phyloP scores from a whole-genome alignment of 1,140 invertebrate genomes.

The Nautilus pompilius region DNA sequence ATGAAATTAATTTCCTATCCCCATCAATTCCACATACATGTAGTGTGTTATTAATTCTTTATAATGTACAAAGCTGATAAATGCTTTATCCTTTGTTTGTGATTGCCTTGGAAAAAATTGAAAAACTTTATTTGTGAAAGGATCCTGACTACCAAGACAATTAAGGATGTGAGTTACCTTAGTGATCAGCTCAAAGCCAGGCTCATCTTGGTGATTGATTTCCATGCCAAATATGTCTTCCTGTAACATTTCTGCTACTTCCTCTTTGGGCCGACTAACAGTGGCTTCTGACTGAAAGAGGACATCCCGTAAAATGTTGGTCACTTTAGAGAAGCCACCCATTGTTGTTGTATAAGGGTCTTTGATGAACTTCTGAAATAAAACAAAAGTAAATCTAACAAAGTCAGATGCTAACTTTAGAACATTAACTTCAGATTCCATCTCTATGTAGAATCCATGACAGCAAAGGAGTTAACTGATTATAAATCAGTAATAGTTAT shows the following conservation, averaged over 20 bases:
- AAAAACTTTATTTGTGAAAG: too few relatives aligned
- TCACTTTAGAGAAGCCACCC: constrained; percentile 79
- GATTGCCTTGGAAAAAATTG: too few relatives aligned
- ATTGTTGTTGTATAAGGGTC: constrained; percentile 77
- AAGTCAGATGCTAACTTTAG: constrained; percentile 57
- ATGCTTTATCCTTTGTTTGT: too few relatives aligned
- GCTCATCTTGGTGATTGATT: constrained; percentile 56
- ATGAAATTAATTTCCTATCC: too few relatives aligned
- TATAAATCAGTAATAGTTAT: too few relatives aligned
- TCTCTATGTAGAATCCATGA: too few relatives aligned
- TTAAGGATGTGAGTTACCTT: constrained; percentile 29
- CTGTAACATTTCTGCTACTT: constrained; percentile 63
- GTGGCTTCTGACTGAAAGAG: constrained; percentile 40
- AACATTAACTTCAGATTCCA: constrained; percentile 11
- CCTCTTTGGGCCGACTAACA: constrained; percentile 28
- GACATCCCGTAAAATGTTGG: constrained; percentile 62
- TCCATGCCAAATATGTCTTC: constrained; percentile 55
- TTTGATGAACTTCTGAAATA: constrained; percentile 57
- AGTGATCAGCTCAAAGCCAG: constrained; percentile 56
- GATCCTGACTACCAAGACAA: too few relatives aligned
- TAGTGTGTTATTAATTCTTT: too few relatives aligned
- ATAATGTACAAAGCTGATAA: too few relatives aligned
- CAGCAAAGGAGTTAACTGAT: background rate
- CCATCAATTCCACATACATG: too few relatives aligned
- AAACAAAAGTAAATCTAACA: constrained; percentile 65